Conservation (phyloP, 1,140 invertebrate genomes). For the Dreissena polymorpha region DNA sequence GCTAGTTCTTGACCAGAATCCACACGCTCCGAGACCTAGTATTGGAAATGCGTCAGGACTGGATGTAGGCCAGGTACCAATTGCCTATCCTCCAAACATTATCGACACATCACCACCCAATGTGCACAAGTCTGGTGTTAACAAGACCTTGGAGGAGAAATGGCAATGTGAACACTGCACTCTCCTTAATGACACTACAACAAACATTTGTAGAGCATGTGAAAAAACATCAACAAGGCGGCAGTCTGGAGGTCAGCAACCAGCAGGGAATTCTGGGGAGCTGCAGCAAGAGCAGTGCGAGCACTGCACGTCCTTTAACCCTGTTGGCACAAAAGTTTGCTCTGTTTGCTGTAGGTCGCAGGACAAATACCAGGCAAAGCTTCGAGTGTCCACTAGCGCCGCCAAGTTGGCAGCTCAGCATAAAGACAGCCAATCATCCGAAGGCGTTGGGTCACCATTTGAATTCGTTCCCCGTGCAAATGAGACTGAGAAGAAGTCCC, state of each 20-base stretch:
- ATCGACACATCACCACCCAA: not conserved
- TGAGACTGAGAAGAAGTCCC: not conserved
- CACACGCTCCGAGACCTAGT: not conserved
- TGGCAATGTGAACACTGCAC: slow-evolving; percentile 54
- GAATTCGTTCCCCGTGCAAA: not conserved
- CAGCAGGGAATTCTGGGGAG: not conserved
- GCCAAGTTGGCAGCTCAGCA: not conserved
- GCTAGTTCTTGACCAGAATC: slow-evolving; percentile 28
- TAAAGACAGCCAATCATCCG: not conserved
- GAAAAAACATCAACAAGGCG: slow-evolving; percentile 31
- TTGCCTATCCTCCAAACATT: slow-evolving; percentile 6
- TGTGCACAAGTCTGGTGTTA: not conserved
- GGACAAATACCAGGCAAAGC: not conserved
- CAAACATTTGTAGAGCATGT: slow-evolving; percentile 24
- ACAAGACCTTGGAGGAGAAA: not conserved
- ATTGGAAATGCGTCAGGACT: too few relatives aligned
- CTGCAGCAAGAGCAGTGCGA: slow-evolving; percentile 18
- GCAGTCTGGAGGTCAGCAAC: not conserved
- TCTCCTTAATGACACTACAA: slow-evolving; percentile 18
- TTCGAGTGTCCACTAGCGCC: not conserved
- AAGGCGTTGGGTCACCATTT: not conserved
- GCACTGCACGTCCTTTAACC: slow-evolving; percentile 32
- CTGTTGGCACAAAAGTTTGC: slow-evolving; percentile 25
- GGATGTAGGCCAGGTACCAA: not conserved
- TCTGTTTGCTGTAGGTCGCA: slow-evolving; percentile 20